Evolutionary conservation across 2,888 invertebrate species (phyloP).

Genomic region (Polymixis flavicincta): DNA sequence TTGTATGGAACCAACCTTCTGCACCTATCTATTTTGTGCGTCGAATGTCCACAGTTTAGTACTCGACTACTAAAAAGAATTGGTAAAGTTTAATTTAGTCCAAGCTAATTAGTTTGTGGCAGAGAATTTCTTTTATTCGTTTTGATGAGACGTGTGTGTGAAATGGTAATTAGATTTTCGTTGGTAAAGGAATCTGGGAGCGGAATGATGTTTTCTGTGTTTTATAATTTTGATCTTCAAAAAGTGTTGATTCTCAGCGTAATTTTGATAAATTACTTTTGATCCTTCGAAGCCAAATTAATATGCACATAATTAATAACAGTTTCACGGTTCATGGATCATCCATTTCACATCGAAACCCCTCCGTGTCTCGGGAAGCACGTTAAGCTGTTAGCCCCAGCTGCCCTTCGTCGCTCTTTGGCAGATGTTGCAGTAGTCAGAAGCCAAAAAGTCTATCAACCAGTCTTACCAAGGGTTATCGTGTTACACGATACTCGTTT

Average conservation of each 20-base stretch:
- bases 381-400: too few species aligned
- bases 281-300: too few species aligned
- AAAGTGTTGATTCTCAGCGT: neutral
- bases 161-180: constrained; percentile 23
- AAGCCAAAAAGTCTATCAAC: neutral
- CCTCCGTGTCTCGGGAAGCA: too few species aligned
- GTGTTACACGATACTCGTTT: too few species aligned
- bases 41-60: constrained; percentile 36
- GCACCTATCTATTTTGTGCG: neutral
- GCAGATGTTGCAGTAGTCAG: neutral
- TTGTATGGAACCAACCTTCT: constrained; percentile 7
- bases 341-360: too few species aligned
- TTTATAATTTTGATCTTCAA: neutral
- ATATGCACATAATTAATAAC: too few species aligned
- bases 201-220: neutral
- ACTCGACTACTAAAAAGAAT: constrained; percentile 44
- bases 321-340: too few species aligned
- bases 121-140: constrained; percentile 33
- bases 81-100: constrained; percentile 46
- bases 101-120: constrained; percentile 46
- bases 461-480: neutral
- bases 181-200: neutral
- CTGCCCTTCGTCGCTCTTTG: too few species aligned
- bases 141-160: constrained; percentile 25
- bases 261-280: too few species aligned